These are phyloP conservation scores for Ochropleura plecta DNA, from an alignment of 2,888 invertebrate genomes.

Conservation along the genomic window DNA sequence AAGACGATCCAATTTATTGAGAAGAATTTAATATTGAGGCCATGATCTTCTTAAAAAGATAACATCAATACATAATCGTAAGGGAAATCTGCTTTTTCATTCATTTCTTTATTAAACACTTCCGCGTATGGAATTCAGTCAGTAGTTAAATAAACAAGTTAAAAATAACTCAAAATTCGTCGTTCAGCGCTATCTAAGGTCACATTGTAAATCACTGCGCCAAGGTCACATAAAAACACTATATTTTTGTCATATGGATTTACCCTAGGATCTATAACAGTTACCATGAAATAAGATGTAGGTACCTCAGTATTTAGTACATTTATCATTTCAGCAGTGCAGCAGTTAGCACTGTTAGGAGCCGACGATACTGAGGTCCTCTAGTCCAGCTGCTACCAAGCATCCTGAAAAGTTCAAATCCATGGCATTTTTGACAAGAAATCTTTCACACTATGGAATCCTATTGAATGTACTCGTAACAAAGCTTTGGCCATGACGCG, in stretches of 20 bases:
- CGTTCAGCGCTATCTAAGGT: slow-evolving; percentile 10
- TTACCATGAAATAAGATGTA: not conserved
- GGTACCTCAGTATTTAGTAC: not conserved
- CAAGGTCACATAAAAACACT: not conserved
- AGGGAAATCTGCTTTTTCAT: slow-evolving; percentile 6
- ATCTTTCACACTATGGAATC: not conserved
- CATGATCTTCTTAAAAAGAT: not conserved
- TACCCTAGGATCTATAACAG: not conserved
- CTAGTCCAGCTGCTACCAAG: not conserved
- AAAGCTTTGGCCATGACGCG: slow-evolving; percentile 4
- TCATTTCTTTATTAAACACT: not conserved
- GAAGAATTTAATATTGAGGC: not conserved
- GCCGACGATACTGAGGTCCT: no score
- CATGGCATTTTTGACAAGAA: not conserved
- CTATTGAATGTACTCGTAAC: not conserved
- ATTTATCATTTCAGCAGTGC: not conserved
- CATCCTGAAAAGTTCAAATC: not conserved
- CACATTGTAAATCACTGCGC: slow-evolving; percentile 15
- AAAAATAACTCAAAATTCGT: slow-evolving; percentile 29
- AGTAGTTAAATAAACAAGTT: not conserved
- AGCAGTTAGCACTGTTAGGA: no score
- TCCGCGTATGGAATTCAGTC: slow-evolving; percentile 6
- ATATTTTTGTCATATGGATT: not conserved
- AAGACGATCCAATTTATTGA: no score
- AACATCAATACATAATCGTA: not conserved